Base-by-base conservation (phyloP, 2,888 invertebrate genomes). In the Lagria hirta region DNA sequence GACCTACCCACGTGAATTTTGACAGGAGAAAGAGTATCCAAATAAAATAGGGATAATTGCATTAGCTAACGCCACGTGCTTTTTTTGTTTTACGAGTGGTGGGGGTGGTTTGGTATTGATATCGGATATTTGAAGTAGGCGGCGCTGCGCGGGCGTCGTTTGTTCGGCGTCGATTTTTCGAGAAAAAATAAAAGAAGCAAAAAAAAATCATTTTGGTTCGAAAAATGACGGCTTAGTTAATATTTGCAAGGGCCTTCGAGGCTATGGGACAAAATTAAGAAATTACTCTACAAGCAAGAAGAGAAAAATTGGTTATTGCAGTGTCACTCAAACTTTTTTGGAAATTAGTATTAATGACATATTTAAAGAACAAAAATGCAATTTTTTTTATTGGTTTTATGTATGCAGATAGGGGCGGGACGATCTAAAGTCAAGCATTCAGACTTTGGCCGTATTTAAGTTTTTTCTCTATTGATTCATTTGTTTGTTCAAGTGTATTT, bases 61-160 rank as follows among this genome's bases (percentile, higher is more conserved):
- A 54, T 63, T 61, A 58, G 52, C 48, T 37, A 46, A 48, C 55
- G 57, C 62, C 68, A 68, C 68, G 69, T 68, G 68, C 55, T 65
- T 68, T 67, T 61, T 66, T 62, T 57, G 50, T 54, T 55, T 53
- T 40, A 42, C 41, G 42, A 43, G 50, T 52, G 53, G 54, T 53
- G 54, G 58, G 53, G 58, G 55, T 58, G 53, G 54, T 49, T 54
- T 52, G 56, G 63, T 68, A 68, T 68, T 65, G 68, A 67, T 67
- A 67, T 67, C 66, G 64, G 65, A 66, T 66, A 67, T 64, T 62
- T 54, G 48, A 49, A 50, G 61, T 34, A 51, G 58, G 46, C 30
- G 46, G 42, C 20, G 42, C 26, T 42, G 46, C 46, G 46, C 42
- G 13, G 49, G 61, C 63, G 62, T 60, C 57, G 60, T 56, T 44